Evolutionary conservation across 2,888 invertebrate species (phyloP).

Genomic region (Coenonympha glycerion): DNA sequence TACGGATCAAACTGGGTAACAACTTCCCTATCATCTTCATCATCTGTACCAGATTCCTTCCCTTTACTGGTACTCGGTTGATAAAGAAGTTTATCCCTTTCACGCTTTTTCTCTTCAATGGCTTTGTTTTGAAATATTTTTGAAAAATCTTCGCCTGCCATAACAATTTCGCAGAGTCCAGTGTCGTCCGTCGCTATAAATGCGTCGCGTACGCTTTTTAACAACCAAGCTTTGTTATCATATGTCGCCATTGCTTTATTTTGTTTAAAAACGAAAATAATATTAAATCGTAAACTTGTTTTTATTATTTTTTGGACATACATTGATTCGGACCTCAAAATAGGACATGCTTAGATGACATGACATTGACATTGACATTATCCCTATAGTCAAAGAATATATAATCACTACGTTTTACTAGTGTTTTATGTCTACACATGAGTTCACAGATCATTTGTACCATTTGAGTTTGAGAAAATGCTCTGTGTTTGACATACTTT

Average conservation of each 20-base stretch:
- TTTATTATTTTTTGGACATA: no score
- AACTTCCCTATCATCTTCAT: conserved; percentile 57
- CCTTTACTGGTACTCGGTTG: conserved; percentile 55
- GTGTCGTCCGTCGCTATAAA: conserved; percentile 97
- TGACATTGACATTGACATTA: no score
- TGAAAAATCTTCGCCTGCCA: conserved; percentile 89
- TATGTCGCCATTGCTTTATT: conserved; percentile 88
- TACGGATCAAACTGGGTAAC: conserved; percentile 79
- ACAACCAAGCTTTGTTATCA: conserved; percentile 93
- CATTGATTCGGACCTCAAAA: no score
- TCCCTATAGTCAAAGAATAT: no score
- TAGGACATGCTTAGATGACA: not conserved
- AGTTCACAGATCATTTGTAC: no score
- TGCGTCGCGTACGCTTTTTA: conserved; percentile 94
- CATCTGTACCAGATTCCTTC: conserved; percentile 48
- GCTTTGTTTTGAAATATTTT: conserved; percentile 68
- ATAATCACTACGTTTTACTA: no score
- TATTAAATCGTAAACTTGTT: no score
- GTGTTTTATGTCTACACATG: no score
- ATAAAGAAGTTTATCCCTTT: conserved; percentile 46
- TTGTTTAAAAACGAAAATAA: not conserved
- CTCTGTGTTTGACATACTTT: no score
- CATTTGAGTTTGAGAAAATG: no score
- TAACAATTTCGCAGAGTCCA: conserved; percentile 93
- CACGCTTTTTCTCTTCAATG: conserved; percentile 58